Evolutionary conservation across 2,113 vertebrate genomes (phyloP), one percentile per base, ranked within the genome.

Genomic region (Andinoacara biseriatus): DNA sequence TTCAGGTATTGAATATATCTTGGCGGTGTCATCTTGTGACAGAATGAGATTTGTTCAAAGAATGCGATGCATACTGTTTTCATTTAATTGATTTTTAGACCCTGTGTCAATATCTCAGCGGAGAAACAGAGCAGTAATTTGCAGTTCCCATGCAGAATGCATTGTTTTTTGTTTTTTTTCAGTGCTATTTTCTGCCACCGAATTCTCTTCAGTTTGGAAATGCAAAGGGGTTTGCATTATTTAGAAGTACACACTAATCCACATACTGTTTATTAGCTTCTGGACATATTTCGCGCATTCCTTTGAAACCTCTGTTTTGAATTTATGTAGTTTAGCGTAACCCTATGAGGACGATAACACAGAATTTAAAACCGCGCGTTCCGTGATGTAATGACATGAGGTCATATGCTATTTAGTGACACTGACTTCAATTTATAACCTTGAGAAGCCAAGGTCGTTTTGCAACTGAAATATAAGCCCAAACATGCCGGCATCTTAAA

Each of bases 11-110:
- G 59, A 88, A 75, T 78, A 82, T 80, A 89, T 89, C 86, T 76
- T 43, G 9, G 56, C 18, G 24, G 82, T 89, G 81, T 54, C 84
- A 83, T 87, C 87, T 78, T 78, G 56, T 90, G 86, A 91, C 77
- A 78, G 63, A 81, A 63, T 80, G 60, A 82, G 90, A 83, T 83
- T 76, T 84, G 58, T 85, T 90, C 80, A 91, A 87, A 92, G 72
- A 40, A 72, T 81, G 81, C 78, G 9, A 81, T 89, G 87, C 72
- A 60, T 69, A 58, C 83, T 83, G 80, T 89, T 90, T 87, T 84
- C 74, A 86, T 83, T 86, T 90, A 86, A 90, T 93, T 83, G 82
- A 88, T 90, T 90, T 86, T 90, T 24, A 3, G 29, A 82, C 69
- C 35, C 13, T 33, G 22, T 79, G 86, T 91, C 87, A 86, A 87